Evolutionary conservation across 2,888 invertebrate species (phyloP).

Genomic region (Drosophila meridionalis): DNA sequence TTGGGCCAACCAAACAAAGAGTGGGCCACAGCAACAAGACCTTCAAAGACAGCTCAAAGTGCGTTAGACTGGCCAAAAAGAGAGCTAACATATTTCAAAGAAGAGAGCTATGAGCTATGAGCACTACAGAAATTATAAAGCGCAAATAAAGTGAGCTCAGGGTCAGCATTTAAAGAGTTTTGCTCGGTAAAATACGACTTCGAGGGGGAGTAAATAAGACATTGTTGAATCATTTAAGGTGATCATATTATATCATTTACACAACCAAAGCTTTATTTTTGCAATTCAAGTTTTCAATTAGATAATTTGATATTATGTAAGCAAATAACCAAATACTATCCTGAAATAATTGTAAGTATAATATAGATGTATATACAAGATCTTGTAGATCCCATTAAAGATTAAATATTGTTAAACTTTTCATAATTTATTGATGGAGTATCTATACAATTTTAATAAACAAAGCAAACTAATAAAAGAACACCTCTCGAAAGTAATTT

Average conservation of each 20-base stretch:
- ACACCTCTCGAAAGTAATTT: too few species aligned
- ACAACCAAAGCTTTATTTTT: neutral
- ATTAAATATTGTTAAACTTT: neutral
- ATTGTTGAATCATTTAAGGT: neutral
- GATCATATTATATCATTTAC: neutral
- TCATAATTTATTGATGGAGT: too few species aligned
- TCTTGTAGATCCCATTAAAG: neutral
- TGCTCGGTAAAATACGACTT: neutral
- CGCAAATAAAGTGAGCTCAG: constrained; percentile 3
- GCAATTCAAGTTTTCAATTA: neutral
- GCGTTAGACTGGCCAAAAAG: constrained; percentile 20
- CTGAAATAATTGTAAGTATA: neutral
- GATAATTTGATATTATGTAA: neutral
- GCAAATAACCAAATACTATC: neutral
- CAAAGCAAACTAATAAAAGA: too few species aligned
- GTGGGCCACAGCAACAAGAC: constrained; percentile 35
- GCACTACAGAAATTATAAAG: neutral
- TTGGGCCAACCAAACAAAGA: neutral
- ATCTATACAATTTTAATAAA: too few species aligned
- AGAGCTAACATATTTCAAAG: constrained; percentile 5
- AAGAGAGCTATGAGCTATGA: neutral
- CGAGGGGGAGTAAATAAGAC: neutral
- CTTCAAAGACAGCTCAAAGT: constrained; percentile 38
- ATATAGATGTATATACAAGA: neutral
- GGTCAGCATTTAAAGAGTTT: constrained; percentile 14